Evolutionary conservation across 2,888 invertebrate species (phyloP).

Genomic region (Apamea crenata): DNA sequence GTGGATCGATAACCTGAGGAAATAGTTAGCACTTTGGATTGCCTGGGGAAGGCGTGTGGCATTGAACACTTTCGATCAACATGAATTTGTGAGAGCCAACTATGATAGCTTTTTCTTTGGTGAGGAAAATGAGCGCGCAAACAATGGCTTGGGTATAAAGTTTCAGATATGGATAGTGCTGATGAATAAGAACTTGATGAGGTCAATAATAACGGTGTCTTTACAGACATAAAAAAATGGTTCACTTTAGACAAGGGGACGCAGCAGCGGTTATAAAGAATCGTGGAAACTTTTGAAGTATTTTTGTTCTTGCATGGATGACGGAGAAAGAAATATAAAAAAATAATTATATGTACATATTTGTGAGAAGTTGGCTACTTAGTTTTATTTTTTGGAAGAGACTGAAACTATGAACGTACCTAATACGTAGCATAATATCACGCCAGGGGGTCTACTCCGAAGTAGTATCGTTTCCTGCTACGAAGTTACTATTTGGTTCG

Average conservation of each 20-base stretch:
- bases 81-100: slow-evolving; percentile 9
- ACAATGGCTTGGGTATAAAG: not conserved
- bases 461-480: too few relatives aligned
- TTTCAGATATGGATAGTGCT: not conserved
- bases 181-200: slow-evolving; percentile 10
- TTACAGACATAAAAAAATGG: not conserved
- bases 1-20: slow-evolving; percentile 66
- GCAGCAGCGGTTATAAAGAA: not conserved
- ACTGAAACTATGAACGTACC: not conserved
- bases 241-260: not conserved
- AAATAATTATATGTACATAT: slow-evolving; percentile 14
- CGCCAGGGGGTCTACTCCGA: too few relatives aligned
- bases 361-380: not conserved
- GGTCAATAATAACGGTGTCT: not conserved
- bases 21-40: slow-evolving; percentile 60
- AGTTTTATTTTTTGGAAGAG: not conserved
- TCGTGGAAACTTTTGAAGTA: slow-evolving; percentile 4
- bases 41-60: slow-evolving; percentile 46
- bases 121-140: not conserved
- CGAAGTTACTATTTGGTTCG: too few relatives aligned
- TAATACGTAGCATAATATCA: not conserved
- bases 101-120: slow-evolving; percentile 2
- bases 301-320: not conserved
- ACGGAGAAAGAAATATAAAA: not conserved
- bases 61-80: slow-evolving; percentile 44